phyloP scores from a whole-genome alignment of 2,888 invertebrate genomes.

The Sphinx pinastri region DNA sequence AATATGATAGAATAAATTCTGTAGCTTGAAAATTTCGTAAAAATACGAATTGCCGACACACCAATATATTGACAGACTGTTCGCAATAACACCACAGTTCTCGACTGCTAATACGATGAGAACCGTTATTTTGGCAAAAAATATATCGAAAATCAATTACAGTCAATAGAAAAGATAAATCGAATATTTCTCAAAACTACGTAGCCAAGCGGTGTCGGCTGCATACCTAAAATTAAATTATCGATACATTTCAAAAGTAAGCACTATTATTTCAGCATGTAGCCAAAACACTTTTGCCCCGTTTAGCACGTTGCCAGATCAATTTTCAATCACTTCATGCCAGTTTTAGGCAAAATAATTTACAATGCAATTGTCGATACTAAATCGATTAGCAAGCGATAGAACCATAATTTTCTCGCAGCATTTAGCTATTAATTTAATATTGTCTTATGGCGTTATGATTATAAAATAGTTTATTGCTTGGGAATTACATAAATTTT shows the following conservation, averaged over 20 bases:
- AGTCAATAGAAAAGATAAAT: not conserved
- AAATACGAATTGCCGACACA: too few species aligned
- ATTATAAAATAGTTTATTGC: not conserved
- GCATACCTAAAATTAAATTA: slow-evolving; percentile 7
- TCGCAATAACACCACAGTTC: not conserved
- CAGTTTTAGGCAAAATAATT: slow-evolving; percentile 6
- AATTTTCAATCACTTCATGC: slow-evolving; percentile 10
- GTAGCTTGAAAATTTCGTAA: too few species aligned
- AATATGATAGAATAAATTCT: too few species aligned
- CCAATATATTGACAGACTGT: too few species aligned
- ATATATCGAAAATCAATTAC: not conserved
- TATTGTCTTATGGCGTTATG: slow-evolving; percentile 7
- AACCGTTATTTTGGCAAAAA: not conserved
- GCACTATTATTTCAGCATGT: slow-evolving; percentile 6
- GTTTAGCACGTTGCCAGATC: slow-evolving; percentile 4
- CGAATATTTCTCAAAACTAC: not conserved
- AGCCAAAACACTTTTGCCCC: not conserved
- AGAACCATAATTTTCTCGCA: not conserved
- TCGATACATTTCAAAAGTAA: slow-evolving; percentile 12
- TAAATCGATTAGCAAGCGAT: not conserved
- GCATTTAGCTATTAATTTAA: slow-evolving; percentile 19
- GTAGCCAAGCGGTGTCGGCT: slow-evolving; percentile 6
- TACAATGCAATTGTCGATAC: slow-evolving; percentile 10
- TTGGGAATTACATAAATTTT: not conserved
- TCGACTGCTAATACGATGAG: not conserved